Base-by-base conservation (phyloP, 2,888 invertebrate species). In the Calameuta filiformis region DNA sequence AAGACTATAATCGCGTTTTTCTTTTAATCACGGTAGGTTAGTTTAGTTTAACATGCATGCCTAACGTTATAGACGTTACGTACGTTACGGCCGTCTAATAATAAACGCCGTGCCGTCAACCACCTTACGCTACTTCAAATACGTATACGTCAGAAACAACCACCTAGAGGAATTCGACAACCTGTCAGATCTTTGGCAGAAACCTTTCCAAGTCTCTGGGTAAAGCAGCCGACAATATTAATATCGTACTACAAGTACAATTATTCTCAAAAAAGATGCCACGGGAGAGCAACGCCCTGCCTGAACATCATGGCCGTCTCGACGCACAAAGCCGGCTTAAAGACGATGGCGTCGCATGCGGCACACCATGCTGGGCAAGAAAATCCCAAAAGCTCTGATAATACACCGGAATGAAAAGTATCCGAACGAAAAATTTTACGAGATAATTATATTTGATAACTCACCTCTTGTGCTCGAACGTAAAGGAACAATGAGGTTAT, bases 201-300 rank as follows among this genome's bases (percentile, higher is more conserved):
- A 35, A n/a, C n/a, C 35, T 12, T 34, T 11, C 4, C 74, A 35
- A 33, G 71, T 31, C 6, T 56, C 23, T 23, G 0, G 23, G 56
- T 23, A 56, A 9, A 23, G 23, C 23, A 56, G 9, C 56, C 56
- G 56, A 23, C 23, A 56, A 23, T 56, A 56, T 56, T 56, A 56
- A 56, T 56, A 56, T 56, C 56, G 56, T 56, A 56, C 23, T 56
- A 56, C 9, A 23, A 2, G 23, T 56, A 71, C 3, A 71, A 71
- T 15, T 12, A 71, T 30, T 71, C 71, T 15, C 23, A 71, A 71
- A 71, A 71, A 34, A 34, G n/a, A 12, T 35, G 78, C 81, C 80
- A 81, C 79, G 80, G 77, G 81, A 84, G 86, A 89, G 89, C 87
- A 89, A 89, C 90, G 90, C 89, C 89, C 89, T 87, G 71, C 3